Percentiles rank a stretch among this genome's conserved stretches.
Evolutionary conservation across 2,797 vertebrate species (phyloP).

Genomic region (Ctenopoma multispine): DNA sequence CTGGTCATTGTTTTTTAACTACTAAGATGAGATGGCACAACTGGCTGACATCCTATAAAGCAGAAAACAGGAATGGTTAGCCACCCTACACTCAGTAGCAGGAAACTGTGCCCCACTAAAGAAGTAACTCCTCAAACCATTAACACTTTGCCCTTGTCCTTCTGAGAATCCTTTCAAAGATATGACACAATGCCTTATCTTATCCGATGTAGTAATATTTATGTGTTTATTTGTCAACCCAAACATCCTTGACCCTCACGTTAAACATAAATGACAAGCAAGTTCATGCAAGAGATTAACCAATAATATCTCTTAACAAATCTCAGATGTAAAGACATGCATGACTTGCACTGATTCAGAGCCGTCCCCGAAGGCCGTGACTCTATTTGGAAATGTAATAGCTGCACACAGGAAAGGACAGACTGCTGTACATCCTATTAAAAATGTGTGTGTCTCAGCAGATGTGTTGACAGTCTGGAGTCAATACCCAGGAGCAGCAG

Average conservation of each 20-base stretch:
- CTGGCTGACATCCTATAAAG: slow-evolving; percentile 13
- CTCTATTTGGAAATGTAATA: slow-evolving; percentile 32
- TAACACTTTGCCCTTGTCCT: slow-evolving; percentile 35
- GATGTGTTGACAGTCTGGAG: slow-evolving; percentile 55
- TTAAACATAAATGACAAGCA: slow-evolving; percentile 29
- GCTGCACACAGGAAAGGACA: slow-evolving; percentile 25
- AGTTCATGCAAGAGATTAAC: slow-evolving; percentile 12
- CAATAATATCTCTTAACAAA: slow-evolving; percentile 24
- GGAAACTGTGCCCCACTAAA: slow-evolving; percentile 13
- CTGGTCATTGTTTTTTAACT: slow-evolving; percentile 37
- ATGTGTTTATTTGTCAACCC: slow-evolving; percentile 21
- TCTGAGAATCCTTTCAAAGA: slow-evolving; percentile 16
- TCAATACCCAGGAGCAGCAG: slow-evolving; percentile 46
- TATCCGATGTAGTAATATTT: slow-evolving; percentile 15
- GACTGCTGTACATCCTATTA: slow-evolving; percentile 42
- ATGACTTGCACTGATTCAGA: slow-evolving; percentile 22
- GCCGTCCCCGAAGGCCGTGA: slow-evolving; percentile 18
- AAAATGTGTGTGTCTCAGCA: slow-evolving; percentile 51
- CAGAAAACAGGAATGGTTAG: slow-evolving; percentile 18
- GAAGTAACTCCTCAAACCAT: slow-evolving; percentile 16
- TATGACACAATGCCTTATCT: slow-evolving; percentile 29
- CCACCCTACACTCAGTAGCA: slow-evolving; percentile 2
- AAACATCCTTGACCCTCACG: slow-evolving; percentile 8
- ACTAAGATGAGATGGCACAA: slow-evolving; percentile 4
- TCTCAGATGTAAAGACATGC: slow-evolving; percentile 17